A percentile compares a stretch with the other conserved stretches of the same genome.
Conservation (phyloP, 2,113 vertebrate species). For the Jaculus jaculus region DNA sequence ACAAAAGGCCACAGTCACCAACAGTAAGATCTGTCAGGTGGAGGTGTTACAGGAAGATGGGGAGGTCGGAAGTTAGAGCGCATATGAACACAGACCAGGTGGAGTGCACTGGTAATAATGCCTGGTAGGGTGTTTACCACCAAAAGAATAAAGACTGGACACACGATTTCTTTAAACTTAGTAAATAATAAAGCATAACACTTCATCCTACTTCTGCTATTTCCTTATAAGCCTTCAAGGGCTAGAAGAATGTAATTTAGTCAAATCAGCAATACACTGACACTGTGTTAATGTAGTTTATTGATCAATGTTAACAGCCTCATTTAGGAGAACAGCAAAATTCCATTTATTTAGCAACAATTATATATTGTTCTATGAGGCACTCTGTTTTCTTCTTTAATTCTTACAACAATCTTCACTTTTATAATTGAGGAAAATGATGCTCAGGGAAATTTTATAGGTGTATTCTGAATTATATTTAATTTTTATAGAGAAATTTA, state of each 20-base stretch:
- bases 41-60: not conserved
- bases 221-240: not conserved
- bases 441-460: constrained; percentile 15
- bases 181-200: constrained; percentile 8
- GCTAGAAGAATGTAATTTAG: not conserved
- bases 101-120: no score
- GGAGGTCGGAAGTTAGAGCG: not conserved
- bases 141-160: not conserved
- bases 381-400: constrained; percentile 18
- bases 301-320: not conserved
- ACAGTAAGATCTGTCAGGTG: not conserved
- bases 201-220: not conserved
- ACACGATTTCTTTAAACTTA: not conserved
- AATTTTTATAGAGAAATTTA: constrained; percentile 34
- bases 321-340: not conserved
- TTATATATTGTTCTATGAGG: not conserved
- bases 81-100: not conserved
- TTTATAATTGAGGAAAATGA: constrained; percentile 45
- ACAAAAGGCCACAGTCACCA: not conserved
- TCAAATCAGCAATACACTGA: not conserved
- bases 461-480: constrained; percentile 22
- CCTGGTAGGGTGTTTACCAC: not conserved
- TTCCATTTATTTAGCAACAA: constrained; percentile 34
- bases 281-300: not conserved
- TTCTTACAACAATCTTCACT: constrained; percentile 16